phyloP scores from a whole-genome alignment of 2,797 vertebrate genomes.

The Carduelis carduelis region DNA sequence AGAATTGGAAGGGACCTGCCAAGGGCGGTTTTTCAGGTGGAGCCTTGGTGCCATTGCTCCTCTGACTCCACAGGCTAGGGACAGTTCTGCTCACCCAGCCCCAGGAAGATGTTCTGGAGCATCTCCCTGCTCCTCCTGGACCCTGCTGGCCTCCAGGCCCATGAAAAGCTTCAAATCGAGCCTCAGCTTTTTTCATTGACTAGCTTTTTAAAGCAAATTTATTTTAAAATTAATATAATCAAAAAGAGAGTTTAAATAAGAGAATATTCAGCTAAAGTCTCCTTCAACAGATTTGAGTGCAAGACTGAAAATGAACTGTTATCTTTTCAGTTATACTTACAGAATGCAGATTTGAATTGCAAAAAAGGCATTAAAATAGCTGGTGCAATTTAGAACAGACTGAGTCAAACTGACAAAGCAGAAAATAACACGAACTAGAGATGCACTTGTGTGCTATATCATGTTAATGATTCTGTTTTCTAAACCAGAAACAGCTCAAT shows the following conservation, averaged over 20 bases:
- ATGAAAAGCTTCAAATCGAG: not conserved
- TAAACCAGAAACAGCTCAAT: conserved; percentile 15
- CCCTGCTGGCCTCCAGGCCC: not conserved
- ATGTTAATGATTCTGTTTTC: conserved; percentile 40
- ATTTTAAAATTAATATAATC: not conserved
- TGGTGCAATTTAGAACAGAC: conserved; percentile 42
- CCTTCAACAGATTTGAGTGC: not conserved
- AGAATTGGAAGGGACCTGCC: not conserved
- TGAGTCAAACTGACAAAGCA: conserved; percentile 59
- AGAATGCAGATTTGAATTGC: conserved; percentile 57
- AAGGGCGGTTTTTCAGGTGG: not conserved
- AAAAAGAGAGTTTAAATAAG: conserved; percentile 20
- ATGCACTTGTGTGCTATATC: conserved; percentile 7
- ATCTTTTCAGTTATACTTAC: conserved; percentile 37
- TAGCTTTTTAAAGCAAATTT: not conserved
- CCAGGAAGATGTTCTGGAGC: not conserved
- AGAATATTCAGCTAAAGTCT: conserved; percentile 12
- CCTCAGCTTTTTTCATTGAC: not conserved
- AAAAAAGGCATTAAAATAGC: conserved; percentile 65
- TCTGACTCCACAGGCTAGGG: not conserved
- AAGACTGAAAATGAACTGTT: conserved; percentile 52
- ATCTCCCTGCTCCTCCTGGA: not conserved
- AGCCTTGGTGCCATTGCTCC: accelerated
- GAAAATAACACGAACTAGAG: conserved; percentile 29
- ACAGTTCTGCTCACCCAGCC: not conserved